Base-by-base conservation (phyloP, 2,797 vertebrate genomes). In the Myotis myotis region DNA sequence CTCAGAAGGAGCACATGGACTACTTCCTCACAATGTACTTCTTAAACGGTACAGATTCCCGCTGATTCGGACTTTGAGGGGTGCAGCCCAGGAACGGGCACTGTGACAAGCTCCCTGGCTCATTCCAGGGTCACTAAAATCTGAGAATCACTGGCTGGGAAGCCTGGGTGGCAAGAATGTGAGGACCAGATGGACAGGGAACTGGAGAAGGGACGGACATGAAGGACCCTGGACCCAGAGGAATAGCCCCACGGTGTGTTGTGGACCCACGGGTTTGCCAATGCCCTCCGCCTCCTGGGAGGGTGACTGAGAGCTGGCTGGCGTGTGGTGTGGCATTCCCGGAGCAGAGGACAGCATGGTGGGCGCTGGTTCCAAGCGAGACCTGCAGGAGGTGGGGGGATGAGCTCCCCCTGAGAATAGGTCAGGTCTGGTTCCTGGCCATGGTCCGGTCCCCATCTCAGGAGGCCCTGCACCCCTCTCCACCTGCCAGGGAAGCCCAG, bases 191-290 rank as follows among this genome's bases (percentile, higher is more conserved):
- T 3, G n/a, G n/a, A 68, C 11, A 76, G 8, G 1, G 47, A 70
- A 44, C 22, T 11, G 44, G 68, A 78, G 55, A 53, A 76, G 25
- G 53, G 7, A 12, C 9, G 72, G 64, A 44, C 17, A 10, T 17
- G 19, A n/a, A 49, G 55, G 11, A 38, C 22, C 41, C 38, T 25
- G 6, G 36, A 6, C 57, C 64, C 2, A 3, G 30, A 78, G 44
- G 38, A 68, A 4, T 17, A 38, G 60, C 8, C 28, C 6, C 28
- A 15, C 0, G 1, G 28, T 0, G 3, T 17, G 22, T 30, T 30
- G 38, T 38, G 19, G 75, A 41, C 23, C 36, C 76, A 81, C 28
- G 23, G 10, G 36, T 6, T 33, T 60, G 30, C 55, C 33, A 7
- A 1, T 36, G 33, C 12, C 60, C 15, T 30, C n/a, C 9, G n/a